Percentiles rank a stretch among this genome's conserved stretches.
Conservation (phyloP, 2,113 vertebrate genomes). For the Mixornis gularis region DNA sequence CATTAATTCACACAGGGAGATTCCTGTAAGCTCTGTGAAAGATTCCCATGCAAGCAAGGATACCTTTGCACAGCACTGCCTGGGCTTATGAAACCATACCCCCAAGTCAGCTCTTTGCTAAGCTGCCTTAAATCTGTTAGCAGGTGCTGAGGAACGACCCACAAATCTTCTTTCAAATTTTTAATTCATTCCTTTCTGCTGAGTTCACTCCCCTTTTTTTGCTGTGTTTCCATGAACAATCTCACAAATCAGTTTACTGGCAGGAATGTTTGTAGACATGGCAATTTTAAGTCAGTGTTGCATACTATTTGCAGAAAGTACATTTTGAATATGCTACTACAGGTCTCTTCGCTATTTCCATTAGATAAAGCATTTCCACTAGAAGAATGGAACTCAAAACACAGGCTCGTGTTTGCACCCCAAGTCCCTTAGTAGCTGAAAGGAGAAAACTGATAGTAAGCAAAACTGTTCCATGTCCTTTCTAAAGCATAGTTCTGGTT, state of each 20-base stretch:
- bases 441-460: not conserved
- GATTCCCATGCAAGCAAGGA: not conserved
- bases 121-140: slow-evolving; percentile 6
- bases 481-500: not conserved
- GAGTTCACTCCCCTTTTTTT: slow-evolving; percentile 41
- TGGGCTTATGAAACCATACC: not conserved
- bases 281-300: slow-evolving; percentile 50
- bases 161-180: slow-evolving; percentile 33
- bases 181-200: slow-evolving; percentile 49
- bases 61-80: not conserved
- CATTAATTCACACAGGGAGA: not conserved
- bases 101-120: not conserved
- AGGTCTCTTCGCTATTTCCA: not conserved
- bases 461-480: not conserved
- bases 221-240: slow-evolving; percentile 43
- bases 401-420: not conserved
- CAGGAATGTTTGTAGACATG: slow-evolving; percentile 34
- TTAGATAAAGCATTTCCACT: not conserved
- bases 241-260: slow-evolving; percentile 58
- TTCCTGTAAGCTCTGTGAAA: not conserved
- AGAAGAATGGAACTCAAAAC: not conserved
- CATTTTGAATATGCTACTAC: not conserved
- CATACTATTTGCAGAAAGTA: slow-evolving; percentile 34
- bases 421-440: not conserved
- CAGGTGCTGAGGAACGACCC: slow-evolving; percentile 1